phyloP scores from a whole-genome alignment of 2,797 vertebrate genomes.

The Oceanodroma leucorhoa region DNA sequence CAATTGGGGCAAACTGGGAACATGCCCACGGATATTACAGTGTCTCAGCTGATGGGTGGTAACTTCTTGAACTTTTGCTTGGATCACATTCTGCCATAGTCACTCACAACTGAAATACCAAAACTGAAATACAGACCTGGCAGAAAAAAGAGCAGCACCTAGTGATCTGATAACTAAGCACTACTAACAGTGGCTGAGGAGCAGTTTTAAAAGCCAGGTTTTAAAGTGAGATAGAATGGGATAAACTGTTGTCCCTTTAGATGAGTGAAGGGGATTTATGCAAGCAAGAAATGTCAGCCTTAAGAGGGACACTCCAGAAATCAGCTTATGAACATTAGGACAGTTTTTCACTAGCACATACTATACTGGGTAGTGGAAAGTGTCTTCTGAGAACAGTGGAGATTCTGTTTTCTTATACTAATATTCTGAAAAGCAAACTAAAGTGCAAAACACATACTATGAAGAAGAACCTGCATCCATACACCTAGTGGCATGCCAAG shows the following conservation, averaged over 20 bases:
- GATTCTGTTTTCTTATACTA: background rate
- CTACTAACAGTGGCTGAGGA: background rate
- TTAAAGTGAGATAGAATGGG: background rate
- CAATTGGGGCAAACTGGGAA: background rate
- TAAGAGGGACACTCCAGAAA: background rate
- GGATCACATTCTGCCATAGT: background rate
- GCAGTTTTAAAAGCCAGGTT: background rate
- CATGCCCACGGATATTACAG: too few species aligned
- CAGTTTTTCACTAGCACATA: background rate
- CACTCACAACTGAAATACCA: fast-evolving
- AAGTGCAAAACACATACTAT: background rate
- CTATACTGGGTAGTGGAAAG: background rate
- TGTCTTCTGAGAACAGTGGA: background rate
- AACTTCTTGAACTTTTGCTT: background rate
- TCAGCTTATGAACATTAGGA: background rate
- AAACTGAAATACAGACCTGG: background rate
- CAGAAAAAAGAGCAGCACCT: background rate
- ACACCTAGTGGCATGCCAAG: background rate
- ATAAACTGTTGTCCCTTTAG: background rate
- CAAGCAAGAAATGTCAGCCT: background rate
- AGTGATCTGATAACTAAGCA: background rate
- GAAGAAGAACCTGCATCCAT: background rate
- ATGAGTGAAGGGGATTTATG: background rate
- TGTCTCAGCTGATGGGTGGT: background rate
- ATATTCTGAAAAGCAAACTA: background rate